Percentiles rank a stretch among this genome's conserved stretches.
Evolutionary conservation across 2,888 invertebrate genomes (phyloP).

Genomic region (Schizotus pectinicornis): DNA sequence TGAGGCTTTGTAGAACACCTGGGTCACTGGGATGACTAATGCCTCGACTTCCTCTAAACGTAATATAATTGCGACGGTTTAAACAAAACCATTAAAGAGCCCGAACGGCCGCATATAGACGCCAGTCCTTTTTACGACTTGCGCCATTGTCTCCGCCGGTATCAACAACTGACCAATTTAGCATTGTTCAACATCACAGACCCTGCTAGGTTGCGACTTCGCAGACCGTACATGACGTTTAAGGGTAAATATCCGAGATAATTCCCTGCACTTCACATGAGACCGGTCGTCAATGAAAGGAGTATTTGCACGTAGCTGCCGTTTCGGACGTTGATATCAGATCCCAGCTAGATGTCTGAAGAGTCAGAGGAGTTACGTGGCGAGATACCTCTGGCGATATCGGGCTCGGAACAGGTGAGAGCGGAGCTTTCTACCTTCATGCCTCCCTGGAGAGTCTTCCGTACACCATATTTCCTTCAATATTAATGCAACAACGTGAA

Average conservation of each 20-base stretch:
- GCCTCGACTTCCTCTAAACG: slow-evolving; percentile 1
- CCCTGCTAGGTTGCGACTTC: no score
- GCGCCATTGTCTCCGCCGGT: no score
- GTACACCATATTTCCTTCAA: slow-evolving; percentile 22
- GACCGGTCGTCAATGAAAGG: slow-evolving; percentile 26
- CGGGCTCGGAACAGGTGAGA: no score
- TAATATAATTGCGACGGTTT: slow-evolving; percentile 1
- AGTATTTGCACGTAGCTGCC: slow-evolving; percentile 27
- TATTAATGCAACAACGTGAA: slow-evolving; percentile 11
- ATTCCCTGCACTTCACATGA: slow-evolving; percentile 18
- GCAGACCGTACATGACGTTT: no score
- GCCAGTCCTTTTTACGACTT: no score
- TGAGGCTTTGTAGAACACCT: slow-evolving; percentile 25
- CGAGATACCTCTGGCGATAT: no score
- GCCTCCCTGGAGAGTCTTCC: slow-evolving; percentile 17
- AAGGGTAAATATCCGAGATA: slow-evolving; percentile 18
- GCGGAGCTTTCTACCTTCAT: slow-evolving; percentile 15
- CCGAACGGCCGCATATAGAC: not conserved
- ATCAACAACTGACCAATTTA: no score
- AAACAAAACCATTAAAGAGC: not conserved
- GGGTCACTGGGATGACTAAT: slow-evolving; percentile 25
- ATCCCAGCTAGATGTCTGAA: slow-evolving; percentile 20
- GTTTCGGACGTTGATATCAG: slow-evolving; percentile 23
- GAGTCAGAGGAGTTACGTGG: slow-evolving; percentile 10
- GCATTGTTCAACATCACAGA: no score